These are phyloP conservation scores for Anseranas semipalmata DNA, from an alignment of 2,113 vertebrate species.

Conservation along the genomic window DNA sequence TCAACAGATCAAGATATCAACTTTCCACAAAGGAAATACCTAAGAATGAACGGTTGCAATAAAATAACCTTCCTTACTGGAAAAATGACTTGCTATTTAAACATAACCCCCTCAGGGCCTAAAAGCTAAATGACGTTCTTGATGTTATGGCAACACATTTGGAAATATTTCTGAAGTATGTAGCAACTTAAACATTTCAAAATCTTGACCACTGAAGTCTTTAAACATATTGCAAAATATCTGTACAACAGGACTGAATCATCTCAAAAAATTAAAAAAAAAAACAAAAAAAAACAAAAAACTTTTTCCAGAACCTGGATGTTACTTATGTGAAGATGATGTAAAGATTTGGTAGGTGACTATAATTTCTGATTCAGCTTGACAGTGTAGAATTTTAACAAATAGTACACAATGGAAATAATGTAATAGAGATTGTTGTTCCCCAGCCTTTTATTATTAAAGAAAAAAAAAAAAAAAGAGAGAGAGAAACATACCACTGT, in stretches of 20 bases:
- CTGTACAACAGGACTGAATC: not conserved
- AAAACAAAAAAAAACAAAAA: not conserved
- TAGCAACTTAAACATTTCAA: slow-evolving; percentile 22
- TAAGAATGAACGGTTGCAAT: not conserved
- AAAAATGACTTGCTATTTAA: not conserved
- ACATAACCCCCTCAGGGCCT: not conserved
- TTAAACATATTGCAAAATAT: not conserved
- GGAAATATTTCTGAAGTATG: not conserved
- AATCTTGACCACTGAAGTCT: not conserved
- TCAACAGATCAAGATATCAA: not conserved
- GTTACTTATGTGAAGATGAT: not conserved
- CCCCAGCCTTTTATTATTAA: not conserved
- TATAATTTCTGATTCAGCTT: not conserved
- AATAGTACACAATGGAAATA: not conserved
- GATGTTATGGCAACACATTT: not conserved
- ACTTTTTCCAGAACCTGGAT: not conserved
- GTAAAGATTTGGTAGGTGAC: not conserved
- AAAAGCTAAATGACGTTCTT: not conserved
- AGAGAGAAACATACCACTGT: slow-evolving; percentile 89
- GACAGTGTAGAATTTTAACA: not conserved
- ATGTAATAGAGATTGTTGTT: not conserved
- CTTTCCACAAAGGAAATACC: not conserved
- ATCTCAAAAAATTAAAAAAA: not conserved
- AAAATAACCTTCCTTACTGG: not conserved
- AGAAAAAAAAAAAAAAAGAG: too few relatives aligned